Evolutionary conservation across 2,113 vertebrate species (phyloP), one percentile per base, ranked within the genome.

Genomic region (Ptilonorhynchus violaceus): DNA sequence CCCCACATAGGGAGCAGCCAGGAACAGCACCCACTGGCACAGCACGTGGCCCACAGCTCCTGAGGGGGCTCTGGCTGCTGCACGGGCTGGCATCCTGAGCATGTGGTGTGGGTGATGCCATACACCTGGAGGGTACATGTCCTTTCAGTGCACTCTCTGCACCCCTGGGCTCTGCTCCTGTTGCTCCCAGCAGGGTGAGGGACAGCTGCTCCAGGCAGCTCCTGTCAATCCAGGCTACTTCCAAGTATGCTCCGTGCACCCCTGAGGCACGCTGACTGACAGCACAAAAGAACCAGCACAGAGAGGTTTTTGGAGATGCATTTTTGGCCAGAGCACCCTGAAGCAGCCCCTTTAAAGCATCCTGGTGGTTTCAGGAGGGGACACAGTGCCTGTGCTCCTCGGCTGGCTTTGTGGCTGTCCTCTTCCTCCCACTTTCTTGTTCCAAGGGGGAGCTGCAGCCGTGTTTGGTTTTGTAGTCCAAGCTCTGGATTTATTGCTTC

Each of bases 401-500:
- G 0, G 35, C 55, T 80, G 68, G 13, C 44, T 70, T 76, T 67
- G 55, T n/a, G 53, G 69, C 84, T 15, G 2, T 41, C 73, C 15
- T 80, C 56, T 76, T 83, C 75, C 72, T 75, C 77, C 62, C 4
- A 1, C 55, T 63, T n/a, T 37, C 33, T 15, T 8, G 0, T 93
- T 95, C 67, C 47, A 37, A 82, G 84, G 37, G 52, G 27, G 78
- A 80, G 47, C 69, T 62, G 58, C 73, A 70, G 66, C 31, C 50
- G 1, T 94, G 93, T 91, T 95, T 96, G 69, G 92, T 81, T 95
- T 94, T 82, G 83, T 68, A 88, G 81, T 94, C 93, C 89, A 64
- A 1, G 73, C 75, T 77, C 83, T 68, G 83, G 94, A 96, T 95
- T 95, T 96, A 96, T 97, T 96, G 94, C 95, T 97, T 97, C 96